Evolutionary conservation across 2,797 vertebrate species (phyloP), one percentile per base, ranked within the genome.

Genomic region (Podargus strigoides): DNA sequence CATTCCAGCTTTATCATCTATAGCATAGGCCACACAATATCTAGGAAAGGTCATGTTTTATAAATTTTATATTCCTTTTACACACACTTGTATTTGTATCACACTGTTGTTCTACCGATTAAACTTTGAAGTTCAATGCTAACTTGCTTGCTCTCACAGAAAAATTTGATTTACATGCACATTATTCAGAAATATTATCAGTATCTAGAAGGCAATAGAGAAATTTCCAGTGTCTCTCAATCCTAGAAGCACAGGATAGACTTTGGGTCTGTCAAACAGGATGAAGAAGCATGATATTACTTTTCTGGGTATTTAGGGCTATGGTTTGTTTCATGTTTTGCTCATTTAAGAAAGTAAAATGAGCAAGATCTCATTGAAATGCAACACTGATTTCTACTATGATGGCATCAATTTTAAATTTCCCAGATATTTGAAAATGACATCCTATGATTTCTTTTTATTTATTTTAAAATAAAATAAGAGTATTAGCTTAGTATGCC

Each of bases 91-190:
- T 20, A 50, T 11, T n/a, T 82, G 44, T 44, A 26, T 59, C 21
- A 59, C 37, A 55, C 3, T 64, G 14, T 15, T 73, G 6, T 62
- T 27, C 49, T 47, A 44, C 20, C 6, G 14, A 58, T 56, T 15
- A 22, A 20, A 72, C 11, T 39, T 44, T 75, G 67, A 91, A 73
- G 58, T 68, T 49, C 23, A 87, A 12, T 32, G 28, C 0, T 76
- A 47, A 53, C 21, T 87, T 82, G 27, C 39, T 83, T 93, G 50
- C 21, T 87, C 14, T 27, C 42, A 64, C 60, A 79, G 86, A 94
- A 96, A 97, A 93, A 9, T 12, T 36, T 67, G 73, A 24, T 85
- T 97, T 92, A 85, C 52, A 86, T 75, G 92, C 39, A 64, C 22
- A 34, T 95, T 85, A 26, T 95, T 77, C n/a, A 97, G 44, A 72